phyloP scores from a whole-genome alignment of 2,888 invertebrate genomes.

The Diarsia dahlii region DNA sequence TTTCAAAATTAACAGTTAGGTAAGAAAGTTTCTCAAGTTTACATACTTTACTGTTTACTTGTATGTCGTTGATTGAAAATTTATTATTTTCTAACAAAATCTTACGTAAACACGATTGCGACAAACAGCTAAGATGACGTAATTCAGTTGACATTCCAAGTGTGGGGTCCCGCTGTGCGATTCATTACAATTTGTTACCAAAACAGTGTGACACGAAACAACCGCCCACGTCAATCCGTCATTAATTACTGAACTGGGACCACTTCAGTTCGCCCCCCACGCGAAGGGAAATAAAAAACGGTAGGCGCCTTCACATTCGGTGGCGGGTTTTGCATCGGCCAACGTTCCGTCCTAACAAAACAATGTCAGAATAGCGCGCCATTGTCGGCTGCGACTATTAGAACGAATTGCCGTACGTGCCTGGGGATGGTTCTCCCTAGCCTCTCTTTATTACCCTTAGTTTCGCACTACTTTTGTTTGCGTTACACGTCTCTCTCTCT shows the following conservation, averaged over 20 bases:
- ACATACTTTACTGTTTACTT: not conserved
- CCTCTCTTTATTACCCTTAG: conserved; percentile 83
- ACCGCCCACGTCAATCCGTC: conserved; percentile 83
- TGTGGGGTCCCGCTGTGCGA: conserved; percentile 86
- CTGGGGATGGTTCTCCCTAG: conserved; percentile 76
- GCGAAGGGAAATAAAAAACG: conserved; percentile 77
- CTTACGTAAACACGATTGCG: conserved; percentile 34
- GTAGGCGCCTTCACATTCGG: conserved; percentile 78
- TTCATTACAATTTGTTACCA: conserved; percentile 88
- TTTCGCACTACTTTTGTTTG: conserved; percentile 85
- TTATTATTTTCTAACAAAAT: conserved; percentile 21
- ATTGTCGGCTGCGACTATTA: conserved; percentile 86
- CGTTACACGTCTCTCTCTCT: conserved; percentile 79
- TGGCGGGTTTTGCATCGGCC: conserved; percentile 82
- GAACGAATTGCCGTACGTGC: conserved; percentile 88
- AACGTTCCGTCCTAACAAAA: conserved; percentile 85
- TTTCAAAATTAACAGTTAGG: not conserved
- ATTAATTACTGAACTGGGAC: conserved; percentile 85
- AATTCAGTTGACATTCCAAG: conserved; percentile 82
- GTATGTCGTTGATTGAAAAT: conserved; percentile 6
- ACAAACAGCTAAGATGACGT: conserved; percentile 71
- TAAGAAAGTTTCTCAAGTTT: not conserved
- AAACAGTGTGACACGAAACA: conserved; percentile 87
- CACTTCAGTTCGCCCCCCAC: conserved; percentile 87
- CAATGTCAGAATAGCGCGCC: conserved; percentile 80